A percentile compares a stretch with the other conserved stretches of the same genome.
phyloP scores from a whole-genome alignment of 35 echinoderm and acorn worm genomes.

The Apostichopus parvimensis region DNA sequence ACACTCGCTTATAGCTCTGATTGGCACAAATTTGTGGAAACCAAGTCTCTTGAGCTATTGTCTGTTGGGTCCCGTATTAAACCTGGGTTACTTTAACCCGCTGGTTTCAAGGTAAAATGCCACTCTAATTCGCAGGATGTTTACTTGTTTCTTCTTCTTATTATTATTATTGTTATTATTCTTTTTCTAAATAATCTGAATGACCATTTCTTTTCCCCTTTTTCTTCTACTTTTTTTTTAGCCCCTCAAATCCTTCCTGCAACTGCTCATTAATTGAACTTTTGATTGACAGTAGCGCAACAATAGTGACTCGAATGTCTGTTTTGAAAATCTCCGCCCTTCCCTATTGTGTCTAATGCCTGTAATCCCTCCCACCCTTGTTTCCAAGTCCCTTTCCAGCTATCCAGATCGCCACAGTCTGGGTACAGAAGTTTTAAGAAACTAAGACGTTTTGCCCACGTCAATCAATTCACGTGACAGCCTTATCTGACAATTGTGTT shows the following conservation, averaged over 20 bases:
- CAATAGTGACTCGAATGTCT: conserved; percentile 1
- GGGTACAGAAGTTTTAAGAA: too few relatives aligned
- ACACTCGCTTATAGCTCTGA: conserved; percentile 2
- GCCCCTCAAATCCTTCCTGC: background rate
- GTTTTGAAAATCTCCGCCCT: conserved; percentile 45
- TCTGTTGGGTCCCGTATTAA: background rate
- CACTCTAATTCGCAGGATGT: too few relatives aligned
- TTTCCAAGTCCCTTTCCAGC: background rate
- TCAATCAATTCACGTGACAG: conserved; percentile 38
- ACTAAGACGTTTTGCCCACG: background rate
- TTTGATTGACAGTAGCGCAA: conserved; percentile 1
- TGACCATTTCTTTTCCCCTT: too few relatives aligned
- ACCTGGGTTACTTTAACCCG: conserved; percentile 20
- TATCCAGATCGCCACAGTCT: background rate
- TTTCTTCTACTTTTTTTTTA: too few relatives aligned
- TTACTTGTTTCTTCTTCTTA: too few relatives aligned
- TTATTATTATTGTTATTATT: too few relatives aligned
- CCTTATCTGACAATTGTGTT: conserved; percentile 52
- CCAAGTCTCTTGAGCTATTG: background rate
- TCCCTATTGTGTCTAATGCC: background rate
- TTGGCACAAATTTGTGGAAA: conserved; percentile 37
- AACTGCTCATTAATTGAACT: background rate
- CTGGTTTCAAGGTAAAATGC: conserved; percentile 11
- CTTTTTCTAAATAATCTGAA: too few relatives aligned
- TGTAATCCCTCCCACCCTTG: conserved; percentile 35